Conservation (phyloP, 2,888 invertebrate species). For the Sarcophaga subvicina region DNA sequence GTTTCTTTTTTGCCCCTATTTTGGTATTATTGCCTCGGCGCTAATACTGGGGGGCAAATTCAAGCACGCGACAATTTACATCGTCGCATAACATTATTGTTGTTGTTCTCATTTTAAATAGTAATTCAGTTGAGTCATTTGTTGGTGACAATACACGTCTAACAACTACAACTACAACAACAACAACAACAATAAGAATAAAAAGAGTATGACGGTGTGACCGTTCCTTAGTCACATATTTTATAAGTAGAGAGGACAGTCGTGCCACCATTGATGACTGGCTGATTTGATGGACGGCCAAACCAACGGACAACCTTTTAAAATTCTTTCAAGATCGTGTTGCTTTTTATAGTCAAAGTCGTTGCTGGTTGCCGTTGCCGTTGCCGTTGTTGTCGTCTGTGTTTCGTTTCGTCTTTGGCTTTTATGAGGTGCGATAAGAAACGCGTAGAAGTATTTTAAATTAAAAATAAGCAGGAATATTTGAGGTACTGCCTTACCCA, state of each 20-base stretch:
- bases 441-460: conserved; percentile 45
- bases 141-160: conserved; percentile 49
- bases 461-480: not conserved
- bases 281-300: conserved; percentile 51
- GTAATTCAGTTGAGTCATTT: conserved; percentile 65
- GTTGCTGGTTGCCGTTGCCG: conserved; percentile 26
- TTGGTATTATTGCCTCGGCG: not conserved
- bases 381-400: conserved; percentile 15
- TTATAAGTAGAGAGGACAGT: conserved; percentile 13
- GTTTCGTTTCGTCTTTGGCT: conserved; percentile 52
- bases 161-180: not conserved
- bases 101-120: not conserved
- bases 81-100: conserved; percentile 30
- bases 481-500: not conserved
- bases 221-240: conserved; percentile 33
- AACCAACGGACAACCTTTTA: conserved; percentile 75
- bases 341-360: not conserved
- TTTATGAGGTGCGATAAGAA: conserved; percentile 69
- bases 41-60: conserved; percentile 8
- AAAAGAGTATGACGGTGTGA: conserved; percentile 35
- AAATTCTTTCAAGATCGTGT: conserved; percentile 75
- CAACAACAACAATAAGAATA: conserved; percentile 8
- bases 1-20: conserved; percentile 28
- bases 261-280: conserved; percentile 57
- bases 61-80: conserved; percentile 69